Evolutionary conservation across 2,113 vertebrate genomes (phyloP).

Genomic region (Synodontis membranacea): DNA sequence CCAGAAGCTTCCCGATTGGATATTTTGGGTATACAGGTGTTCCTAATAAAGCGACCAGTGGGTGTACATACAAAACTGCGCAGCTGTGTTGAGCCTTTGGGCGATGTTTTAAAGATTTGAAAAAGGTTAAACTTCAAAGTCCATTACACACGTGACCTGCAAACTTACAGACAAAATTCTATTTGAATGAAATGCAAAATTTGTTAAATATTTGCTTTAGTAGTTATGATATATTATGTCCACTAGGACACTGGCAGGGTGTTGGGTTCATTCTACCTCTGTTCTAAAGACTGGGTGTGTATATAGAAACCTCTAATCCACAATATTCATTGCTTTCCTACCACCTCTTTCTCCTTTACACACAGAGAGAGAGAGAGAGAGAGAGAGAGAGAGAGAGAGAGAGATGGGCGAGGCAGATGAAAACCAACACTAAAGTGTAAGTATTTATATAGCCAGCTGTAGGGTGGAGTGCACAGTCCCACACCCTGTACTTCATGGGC

Average conservation of each 20-base stretch:
- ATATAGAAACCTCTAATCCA: slow-evolving; percentile 32
- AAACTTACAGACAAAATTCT: neutral
- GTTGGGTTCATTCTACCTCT: neutral
- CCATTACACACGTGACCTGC: neutral
- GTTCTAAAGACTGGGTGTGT: slow-evolving; percentile 15
- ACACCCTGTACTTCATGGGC: slow-evolving; percentile 49
- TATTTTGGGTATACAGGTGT: neutral
- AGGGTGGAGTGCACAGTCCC: slow-evolving; percentile 39
- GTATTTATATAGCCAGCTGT: slow-evolving; percentile 48
- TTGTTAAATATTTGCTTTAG: neutral
- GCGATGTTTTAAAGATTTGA: neutral
- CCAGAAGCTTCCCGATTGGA: neutral
- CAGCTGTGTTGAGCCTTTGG: neutral
- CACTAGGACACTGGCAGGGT: neutral
- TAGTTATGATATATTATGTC: neutral
- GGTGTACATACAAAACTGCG: neutral
- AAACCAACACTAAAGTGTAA: slow-evolving; percentile 31
- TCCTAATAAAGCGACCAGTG: neutral
- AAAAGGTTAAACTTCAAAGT: neutral
- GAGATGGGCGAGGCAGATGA: slow-evolving; percentile 29
- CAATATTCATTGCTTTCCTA: slow-evolving; percentile 35
- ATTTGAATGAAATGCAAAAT: neutral
- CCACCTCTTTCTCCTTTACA: slow-evolving; percentile 27
- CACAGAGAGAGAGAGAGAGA: neutral
- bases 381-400: neutral